Evolutionary conservation across 1,140 invertebrate genomes (phyloP).

Genomic region (Zaprionus davidi): DNA sequence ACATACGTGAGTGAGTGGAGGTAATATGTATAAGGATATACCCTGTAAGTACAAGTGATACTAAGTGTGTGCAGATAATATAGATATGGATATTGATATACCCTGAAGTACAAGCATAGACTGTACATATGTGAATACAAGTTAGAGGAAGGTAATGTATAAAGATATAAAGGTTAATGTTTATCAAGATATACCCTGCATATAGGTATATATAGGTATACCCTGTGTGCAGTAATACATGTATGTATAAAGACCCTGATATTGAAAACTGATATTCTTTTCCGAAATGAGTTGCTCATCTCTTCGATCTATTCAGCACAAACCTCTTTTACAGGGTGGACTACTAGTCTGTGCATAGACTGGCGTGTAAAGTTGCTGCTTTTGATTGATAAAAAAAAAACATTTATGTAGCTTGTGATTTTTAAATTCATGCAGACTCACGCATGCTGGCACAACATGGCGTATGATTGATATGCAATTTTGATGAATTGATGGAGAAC

Average conservation of each 20-base stretch:
- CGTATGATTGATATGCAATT: conserved; percentile 67
- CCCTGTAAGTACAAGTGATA: not conserved
- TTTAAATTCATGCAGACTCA: conserved; percentile 50
- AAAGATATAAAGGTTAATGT: not conserved
- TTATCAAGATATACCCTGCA: no score
- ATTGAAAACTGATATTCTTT: no score
- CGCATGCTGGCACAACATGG: conserved; percentile 47
- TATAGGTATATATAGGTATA: no score
- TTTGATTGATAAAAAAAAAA: conserved; percentile 45
- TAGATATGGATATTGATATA: no score
- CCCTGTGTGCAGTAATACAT: not conserved
- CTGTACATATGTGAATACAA: not conserved
- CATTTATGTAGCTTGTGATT: conserved; percentile 45
- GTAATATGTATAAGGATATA: not conserved
- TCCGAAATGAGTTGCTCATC: no score
- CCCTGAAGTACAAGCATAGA: no score
- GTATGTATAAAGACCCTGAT: no score
- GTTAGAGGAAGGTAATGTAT: not conserved
- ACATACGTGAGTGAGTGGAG: not conserved
- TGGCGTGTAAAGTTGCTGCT: not conserved
- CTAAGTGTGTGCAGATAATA: no score
- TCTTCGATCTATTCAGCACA: no score
- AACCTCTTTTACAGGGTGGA: conserved; percentile 14
- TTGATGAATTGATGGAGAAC: conserved; percentile 13
- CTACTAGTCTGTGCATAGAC: not conserved